Evolutionary conservation across 1,140 invertebrate species (phyloP), one percentile per base, ranked within the genome.

Genomic region (Ladona fulva): DNA sequence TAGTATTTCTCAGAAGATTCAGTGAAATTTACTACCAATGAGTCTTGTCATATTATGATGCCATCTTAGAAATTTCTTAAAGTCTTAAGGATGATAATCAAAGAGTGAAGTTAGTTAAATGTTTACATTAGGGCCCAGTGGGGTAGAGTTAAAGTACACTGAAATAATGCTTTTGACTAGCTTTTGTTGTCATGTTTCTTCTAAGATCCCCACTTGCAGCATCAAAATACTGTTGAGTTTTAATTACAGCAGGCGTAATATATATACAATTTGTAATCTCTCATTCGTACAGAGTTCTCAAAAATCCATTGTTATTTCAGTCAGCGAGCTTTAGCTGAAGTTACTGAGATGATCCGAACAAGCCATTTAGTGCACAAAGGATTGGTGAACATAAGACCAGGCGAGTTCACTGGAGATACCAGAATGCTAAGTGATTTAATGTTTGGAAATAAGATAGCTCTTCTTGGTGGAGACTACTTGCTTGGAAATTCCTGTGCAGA

Each of bases 291-390:
- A n/a, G n/a, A n/a, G n/a, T n/a, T n/a, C n/a, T n/a, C n/a, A n/a
- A n/a, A 52, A 52, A 11, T 52, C 19, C 44, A 19, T 66, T 6
- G 12, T 66, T 22, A 74, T 84, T 85, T 75, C 81, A 93, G 93
- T 81, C 97, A 99, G 86, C 89, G 94, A 79, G 92, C 93, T 24
- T 86, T 99, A 76, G 96, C 97, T 0, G 95, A 98, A 87, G 93
- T 99, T 8, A 95, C 95, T 0, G 97, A 99, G 88, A 99, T 99
- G 96, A 98, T 99, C 79, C 91, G 97, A 74, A 98, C 95, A 14
- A 96, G 96, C 77, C 95, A 97, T 85, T 86, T 99, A 74, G 93
- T 99, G 14, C 97, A 99, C 84, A 97, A 97, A 86, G 94, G 93
- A 80, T 89, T 97, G 42, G 92, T 97, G 0, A 96, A 97, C 83